Percentiles rank a stretch among this genome's conserved stretches.
phyloP scores from a whole-genome alignment of 1,140 invertebrate species.

The Lordiphosa stackelbergi region DNA sequence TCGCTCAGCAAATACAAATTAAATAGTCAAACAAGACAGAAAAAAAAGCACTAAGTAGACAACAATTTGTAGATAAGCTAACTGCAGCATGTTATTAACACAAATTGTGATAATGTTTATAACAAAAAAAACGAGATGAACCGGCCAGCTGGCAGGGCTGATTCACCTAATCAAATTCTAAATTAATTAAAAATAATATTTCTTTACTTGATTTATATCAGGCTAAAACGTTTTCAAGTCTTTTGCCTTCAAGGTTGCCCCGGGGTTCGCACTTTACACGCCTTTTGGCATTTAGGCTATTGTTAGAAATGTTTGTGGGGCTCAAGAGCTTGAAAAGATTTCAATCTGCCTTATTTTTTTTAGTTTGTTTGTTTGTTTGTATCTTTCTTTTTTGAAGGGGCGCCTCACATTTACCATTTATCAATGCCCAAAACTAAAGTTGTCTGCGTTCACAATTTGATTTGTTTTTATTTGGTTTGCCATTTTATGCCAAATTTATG shows the following conservation, averaged over 20 bases:
- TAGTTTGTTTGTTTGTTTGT: too few relatives aligned
- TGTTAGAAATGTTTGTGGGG: constrained; percentile 41
- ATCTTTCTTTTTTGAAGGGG: constrained; percentile 1
- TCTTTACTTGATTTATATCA: constrained; percentile 14
- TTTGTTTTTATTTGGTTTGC: constrained; percentile 52
- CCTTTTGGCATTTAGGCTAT: constrained; percentile 44
- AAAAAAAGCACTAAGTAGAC: constrained; percentile 25
- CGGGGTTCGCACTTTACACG: constrained; percentile 13
- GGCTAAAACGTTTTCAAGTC: neutral
- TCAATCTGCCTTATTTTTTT: neutral
- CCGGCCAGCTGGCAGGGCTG: too few relatives aligned
- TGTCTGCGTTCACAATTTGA: constrained; percentile 60
- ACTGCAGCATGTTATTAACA: constrained; percentile 59
- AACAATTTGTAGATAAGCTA: constrained; percentile 48
- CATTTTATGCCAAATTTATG: constrained; percentile 69
- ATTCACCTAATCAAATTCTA: constrained; percentile 1
- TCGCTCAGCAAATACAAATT: constrained; percentile 60
- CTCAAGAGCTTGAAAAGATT: constrained; percentile 9
- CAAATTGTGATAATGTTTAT: constrained; percentile 46
- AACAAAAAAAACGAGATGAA: neutral
- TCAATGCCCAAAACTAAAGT: constrained; percentile 46
- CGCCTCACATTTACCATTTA: constrained; percentile 40
- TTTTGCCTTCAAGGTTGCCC: neutral
- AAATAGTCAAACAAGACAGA: constrained; percentile 42
- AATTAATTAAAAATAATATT: constrained; percentile 5